These are phyloP conservation scores for Esox masquinongy DNA, from an alignment of 2,797 vertebrate genomes.

Conservation along the genomic window DNA sequence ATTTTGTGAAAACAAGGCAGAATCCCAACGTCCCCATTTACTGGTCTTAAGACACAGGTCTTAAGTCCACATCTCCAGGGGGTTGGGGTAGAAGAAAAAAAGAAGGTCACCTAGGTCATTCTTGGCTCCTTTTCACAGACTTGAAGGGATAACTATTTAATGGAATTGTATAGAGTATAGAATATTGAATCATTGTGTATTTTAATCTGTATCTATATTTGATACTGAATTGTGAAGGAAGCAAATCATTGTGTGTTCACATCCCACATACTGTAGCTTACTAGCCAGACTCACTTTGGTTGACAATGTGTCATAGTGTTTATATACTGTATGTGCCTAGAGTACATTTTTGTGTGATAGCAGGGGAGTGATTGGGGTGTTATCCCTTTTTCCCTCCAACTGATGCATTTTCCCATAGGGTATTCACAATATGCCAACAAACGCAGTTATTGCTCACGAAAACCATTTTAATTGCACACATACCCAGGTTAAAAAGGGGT, in stretches of 20 bases:
- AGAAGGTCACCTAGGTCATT: slow-evolving; percentile 48
- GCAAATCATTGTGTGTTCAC: background rate
- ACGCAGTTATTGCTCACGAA: too few species aligned
- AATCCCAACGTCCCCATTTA: slow-evolving; percentile 50
- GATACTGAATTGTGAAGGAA: background rate
- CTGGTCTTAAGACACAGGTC: slow-evolving; percentile 47
- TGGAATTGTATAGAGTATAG: slow-evolving; percentile 36
- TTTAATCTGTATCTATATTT: background rate
- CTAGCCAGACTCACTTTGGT: too few species aligned
- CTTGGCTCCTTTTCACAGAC: slow-evolving; percentile 46
- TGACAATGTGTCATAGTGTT: too few species aligned
- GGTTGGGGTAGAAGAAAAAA: slow-evolving; percentile 26
- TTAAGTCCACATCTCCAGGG: slow-evolving; percentile 53
- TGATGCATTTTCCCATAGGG: too few species aligned
- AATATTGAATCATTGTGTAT: background rate
- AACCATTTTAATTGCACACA: too few species aligned
- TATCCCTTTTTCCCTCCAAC: too few species aligned
- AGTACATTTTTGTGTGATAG: too few species aligned
- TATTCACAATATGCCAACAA: too few species aligned
- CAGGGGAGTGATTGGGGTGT: too few species aligned
- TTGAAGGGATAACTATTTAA: slow-evolving; percentile 59
- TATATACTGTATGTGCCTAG: too few species aligned
- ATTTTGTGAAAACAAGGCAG: slow-evolving; percentile 57
- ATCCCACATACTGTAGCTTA: background rate
- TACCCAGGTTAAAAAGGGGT: too few species aligned